These are phyloP conservation scores for Anarrhichthys ocellatus DNA, from an alignment of 2,113 vertebrate species.

Conservation along the genomic window DNA sequence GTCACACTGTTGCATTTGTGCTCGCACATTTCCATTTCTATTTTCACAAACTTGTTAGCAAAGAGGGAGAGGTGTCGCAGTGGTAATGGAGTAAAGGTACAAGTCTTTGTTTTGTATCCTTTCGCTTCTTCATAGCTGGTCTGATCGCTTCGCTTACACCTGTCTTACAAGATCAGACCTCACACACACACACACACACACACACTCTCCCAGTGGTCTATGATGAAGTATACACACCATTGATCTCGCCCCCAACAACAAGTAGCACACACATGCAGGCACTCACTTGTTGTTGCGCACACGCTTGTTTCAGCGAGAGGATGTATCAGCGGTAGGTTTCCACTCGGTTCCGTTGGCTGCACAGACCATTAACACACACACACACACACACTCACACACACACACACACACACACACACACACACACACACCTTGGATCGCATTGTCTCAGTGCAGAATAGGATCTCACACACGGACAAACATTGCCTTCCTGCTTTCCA, in stretches of 20 bases:
- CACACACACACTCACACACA: not conserved
- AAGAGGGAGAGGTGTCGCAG: constrained; percentile 11
- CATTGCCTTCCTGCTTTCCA: constrained; percentile 34
- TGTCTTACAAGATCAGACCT: constrained; percentile 17
- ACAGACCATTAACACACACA: constrained; percentile 47
- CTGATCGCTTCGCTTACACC: constrained; percentile 21
- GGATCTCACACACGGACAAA: constrained; percentile 32
- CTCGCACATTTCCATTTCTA: constrained; percentile 42
- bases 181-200: constrained; percentile 11
- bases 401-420: constrained; percentile 17
- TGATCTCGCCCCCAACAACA: constrained; percentile 12
- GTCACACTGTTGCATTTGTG: constrained; percentile 46
- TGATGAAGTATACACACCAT: constrained; percentile 22
- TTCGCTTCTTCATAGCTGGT: constrained; percentile 10
- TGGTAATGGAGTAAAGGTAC: constrained; percentile 32
- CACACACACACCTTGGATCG: constrained; percentile 1
- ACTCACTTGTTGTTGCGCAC: constrained; percentile 19
- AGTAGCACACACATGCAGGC: constrained; percentile 22
- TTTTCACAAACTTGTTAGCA: constrained; percentile 28
- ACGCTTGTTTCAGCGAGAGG: constrained; percentile 18
- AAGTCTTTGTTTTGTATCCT: not conserved
- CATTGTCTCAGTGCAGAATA: constrained; percentile 36
- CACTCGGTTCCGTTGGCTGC: constrained; percentile 55
- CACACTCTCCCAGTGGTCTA: not conserved
- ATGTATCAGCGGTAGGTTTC: constrained; percentile 49